Percentiles rank a stretch among this genome's conserved stretches.
Conservation (phyloP, 2,888 invertebrate genomes). For the Leptura quadrifasciata region DNA sequence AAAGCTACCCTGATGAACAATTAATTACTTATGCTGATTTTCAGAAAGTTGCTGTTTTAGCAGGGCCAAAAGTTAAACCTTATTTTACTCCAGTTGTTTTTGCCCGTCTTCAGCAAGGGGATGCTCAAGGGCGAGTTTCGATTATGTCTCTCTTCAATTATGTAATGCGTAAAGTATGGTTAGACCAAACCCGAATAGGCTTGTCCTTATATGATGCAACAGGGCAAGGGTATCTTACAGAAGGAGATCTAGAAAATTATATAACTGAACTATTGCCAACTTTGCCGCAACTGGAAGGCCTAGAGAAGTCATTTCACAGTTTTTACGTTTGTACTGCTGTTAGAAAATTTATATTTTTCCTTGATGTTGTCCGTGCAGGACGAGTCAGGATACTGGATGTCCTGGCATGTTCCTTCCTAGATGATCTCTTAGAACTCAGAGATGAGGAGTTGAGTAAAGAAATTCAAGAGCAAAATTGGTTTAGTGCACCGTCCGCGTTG, state of each 20-base stretch:
- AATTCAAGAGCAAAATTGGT: constrained; percentile 94
- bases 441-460: constrained; percentile 80
- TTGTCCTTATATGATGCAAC: constrained; percentile 94
- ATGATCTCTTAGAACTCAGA: constrained; percentile 87
- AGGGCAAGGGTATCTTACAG: constrained; percentile 80
- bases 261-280: constrained; percentile 95
- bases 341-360: constrained; percentile 95
- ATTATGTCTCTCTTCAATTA: constrained; percentile 95
- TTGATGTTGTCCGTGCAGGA: constrained; percentile 92
- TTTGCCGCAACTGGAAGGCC: constrained; percentile 89
- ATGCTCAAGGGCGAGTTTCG: constrained; percentile 90
- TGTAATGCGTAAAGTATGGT: constrained; percentile 95
- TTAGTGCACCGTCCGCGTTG: constrained; percentile 91
- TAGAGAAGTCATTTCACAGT: constrained; percentile 94
- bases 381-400: constrained; percentile 93
- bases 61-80: constrained; percentile 76
- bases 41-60: constrained; percentile 84
- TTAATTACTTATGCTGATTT: constrained; percentile 91
- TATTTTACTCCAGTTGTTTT: constrained; percentile 93
- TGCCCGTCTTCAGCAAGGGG: constrained; percentile 90
- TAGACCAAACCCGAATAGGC: constrained; percentile 95
- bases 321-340: constrained; percentile 98
- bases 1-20: constrained; percentile 87
- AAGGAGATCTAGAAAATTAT: constrained; percentile 94
- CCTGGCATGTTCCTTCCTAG: constrained; percentile 92